Percentiles rank a stretch among this genome's conserved stretches.
Evolutionary conservation across 2,113 vertebrate genomes (phyloP).

Genomic region (Synchiropus splendidus): DNA sequence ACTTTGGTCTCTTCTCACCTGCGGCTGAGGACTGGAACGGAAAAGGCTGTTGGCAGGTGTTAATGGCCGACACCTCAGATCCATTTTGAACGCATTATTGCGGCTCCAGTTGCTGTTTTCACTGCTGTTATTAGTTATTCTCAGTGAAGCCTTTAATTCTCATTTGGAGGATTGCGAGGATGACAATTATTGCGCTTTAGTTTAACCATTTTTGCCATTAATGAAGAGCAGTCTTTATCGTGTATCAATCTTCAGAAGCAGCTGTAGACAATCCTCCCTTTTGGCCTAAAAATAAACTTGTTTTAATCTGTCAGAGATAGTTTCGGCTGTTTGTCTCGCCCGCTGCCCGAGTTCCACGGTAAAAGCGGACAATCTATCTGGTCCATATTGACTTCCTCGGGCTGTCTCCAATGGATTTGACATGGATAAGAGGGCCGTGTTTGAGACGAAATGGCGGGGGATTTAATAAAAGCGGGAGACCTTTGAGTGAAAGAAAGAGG

Average conservation of each 20-base stretch:
- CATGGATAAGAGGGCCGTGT: conserved; percentile 56
- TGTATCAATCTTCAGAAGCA: too few relatives aligned
- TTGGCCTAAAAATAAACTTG: conserved; percentile 1
- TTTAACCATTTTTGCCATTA: too few relatives aligned
- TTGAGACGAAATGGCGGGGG: conserved; percentile 54
- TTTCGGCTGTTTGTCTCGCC: conserved; percentile 17
- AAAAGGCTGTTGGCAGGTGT: conserved; percentile 54
- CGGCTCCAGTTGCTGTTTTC: too few relatives aligned
- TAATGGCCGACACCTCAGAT: conserved; percentile 39
- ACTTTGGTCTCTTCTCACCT: conserved; percentile 50
- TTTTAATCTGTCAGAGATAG: conserved; percentile 18
- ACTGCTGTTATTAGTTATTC: too few relatives aligned
- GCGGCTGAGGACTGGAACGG: conserved; percentile 35
- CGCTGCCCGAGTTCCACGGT: conserved; percentile 20
- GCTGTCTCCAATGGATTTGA: conserved; percentile 63
- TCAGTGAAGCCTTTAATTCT: too few relatives aligned
- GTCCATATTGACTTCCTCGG: conserved; percentile 57
- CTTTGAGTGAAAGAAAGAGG: conserved; percentile 35
- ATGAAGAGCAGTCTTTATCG: too few relatives aligned
- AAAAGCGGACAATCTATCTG: conserved; percentile 43
- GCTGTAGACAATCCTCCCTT: too few relatives aligned
- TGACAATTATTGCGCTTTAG: too few relatives aligned
- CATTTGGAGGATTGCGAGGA: too few relatives aligned
- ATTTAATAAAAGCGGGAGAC: conserved; percentile 41
- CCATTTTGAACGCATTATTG: too few relatives aligned